Conservation (phyloP, 2,113 vertebrate genomes). For the Gnathonemus echidnorhynchus region DNA sequence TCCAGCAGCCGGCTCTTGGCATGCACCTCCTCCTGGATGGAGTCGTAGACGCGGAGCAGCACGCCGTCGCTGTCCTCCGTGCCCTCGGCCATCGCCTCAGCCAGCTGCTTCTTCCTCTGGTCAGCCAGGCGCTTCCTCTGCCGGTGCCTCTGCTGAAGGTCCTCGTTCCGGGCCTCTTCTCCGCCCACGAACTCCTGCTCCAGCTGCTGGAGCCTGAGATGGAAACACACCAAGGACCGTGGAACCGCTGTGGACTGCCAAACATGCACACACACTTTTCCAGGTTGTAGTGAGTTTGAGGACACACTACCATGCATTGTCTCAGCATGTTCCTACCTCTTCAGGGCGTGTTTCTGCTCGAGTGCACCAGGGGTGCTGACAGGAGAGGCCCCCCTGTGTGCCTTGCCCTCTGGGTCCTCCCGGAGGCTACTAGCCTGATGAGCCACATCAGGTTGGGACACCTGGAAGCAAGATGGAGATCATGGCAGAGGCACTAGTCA, state of each 20-base stretch:
- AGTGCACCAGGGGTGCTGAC: constrained; percentile 34
- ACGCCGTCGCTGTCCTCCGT: constrained; percentile 65
- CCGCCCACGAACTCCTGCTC: constrained; percentile 75
- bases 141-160: constrained; percentile 66
- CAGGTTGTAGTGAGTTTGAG: neutral
- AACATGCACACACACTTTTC: neutral
- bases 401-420: constrained; percentile 20
- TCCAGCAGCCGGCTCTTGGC: constrained; percentile 72
- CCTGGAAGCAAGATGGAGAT: neutral
- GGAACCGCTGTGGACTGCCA: neutral
- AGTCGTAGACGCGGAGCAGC: constrained; percentile 70
- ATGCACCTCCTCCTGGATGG: constrained; percentile 77
- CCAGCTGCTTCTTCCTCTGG: constrained; percentile 66
- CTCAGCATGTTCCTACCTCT: constrained; percentile 53
- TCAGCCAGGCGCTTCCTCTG: constrained; percentile 62
- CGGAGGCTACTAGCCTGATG: neutral
- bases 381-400: constrained; percentile 17
- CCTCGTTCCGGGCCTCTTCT: constrained; percentile 76
- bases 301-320: neutral
- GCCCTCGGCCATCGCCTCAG: constrained; percentile 59
- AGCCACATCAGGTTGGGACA: constrained; percentile 18
- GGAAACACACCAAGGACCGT: neutral
- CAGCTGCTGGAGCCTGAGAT: constrained; percentile 71
- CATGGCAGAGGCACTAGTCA: neutral
- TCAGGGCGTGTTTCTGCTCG: constrained; percentile 70